phyloP scores from a whole-genome alignment of 2,797 vertebrate genomes.

The Smutsia temminckii region DNA sequence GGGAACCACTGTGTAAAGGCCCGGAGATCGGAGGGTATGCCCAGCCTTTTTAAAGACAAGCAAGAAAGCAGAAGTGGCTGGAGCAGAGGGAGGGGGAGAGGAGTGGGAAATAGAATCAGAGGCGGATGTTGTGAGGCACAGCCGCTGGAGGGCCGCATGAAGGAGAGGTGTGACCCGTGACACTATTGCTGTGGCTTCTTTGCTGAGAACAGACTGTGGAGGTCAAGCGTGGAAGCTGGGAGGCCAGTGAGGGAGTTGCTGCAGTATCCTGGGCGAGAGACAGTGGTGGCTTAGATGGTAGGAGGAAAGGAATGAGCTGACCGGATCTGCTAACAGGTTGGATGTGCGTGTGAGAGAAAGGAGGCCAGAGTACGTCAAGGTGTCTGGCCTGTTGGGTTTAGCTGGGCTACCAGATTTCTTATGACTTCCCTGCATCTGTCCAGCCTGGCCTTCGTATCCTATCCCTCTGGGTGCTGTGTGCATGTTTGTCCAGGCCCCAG shows the following conservation, averaged over 20 bases:
- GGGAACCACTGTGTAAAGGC: neutral
- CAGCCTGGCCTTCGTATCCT: neutral
- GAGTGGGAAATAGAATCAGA: neutral
- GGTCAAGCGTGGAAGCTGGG: neutral
- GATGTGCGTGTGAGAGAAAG: too few relatives aligned
- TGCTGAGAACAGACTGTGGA: neutral
- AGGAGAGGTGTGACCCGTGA: neutral
- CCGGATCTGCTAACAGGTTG: neutral
- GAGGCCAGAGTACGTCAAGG: neutral
- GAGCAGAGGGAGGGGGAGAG: neutral
- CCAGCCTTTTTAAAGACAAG: neutral
- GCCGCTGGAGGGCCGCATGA: neutral
- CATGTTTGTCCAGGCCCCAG: neutral
- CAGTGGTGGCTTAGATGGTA: neutral
- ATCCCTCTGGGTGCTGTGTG: neutral
- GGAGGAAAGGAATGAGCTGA: neutral
- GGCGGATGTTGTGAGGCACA: neutral
- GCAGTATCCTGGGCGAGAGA: neutral
- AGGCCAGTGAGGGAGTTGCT: neutral
- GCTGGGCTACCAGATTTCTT: neutral
- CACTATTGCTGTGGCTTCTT: neutral
- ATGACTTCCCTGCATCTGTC: neutral
- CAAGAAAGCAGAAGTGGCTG: neutral
- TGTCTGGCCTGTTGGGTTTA: neutral
- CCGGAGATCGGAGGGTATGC: neutral